These are phyloP conservation scores for Sus cebifrons DNA, from an alignment of 2,797 vertebrate species.

Conservation along the genomic window DNA sequence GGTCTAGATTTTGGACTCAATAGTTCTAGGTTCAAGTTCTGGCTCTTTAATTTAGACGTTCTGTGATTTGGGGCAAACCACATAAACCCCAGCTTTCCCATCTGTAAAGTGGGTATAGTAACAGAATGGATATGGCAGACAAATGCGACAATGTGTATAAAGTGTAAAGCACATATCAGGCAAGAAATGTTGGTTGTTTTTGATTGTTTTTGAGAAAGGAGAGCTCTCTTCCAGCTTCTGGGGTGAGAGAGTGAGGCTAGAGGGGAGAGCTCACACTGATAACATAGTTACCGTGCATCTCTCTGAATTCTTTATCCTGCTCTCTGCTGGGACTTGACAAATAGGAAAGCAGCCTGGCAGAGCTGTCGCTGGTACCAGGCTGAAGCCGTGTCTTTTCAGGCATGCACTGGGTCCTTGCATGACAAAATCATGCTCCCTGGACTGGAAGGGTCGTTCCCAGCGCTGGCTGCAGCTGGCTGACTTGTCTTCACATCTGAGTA, in stretches of 20 bases:
- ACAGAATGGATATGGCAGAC: neutral
- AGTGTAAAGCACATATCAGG: accelerated
- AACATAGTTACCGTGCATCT: neutral
- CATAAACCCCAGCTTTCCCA: neutral
- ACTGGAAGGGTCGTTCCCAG: neutral
- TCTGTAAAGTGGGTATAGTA: neutral
- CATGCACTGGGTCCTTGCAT: neutral
- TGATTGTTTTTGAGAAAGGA: constrained; percentile 46
- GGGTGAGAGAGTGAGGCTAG: neutral
- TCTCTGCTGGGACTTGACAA: constrained; percentile 65
- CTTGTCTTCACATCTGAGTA: constrained; percentile 67
- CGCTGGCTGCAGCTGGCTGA: constrained; percentile 75
- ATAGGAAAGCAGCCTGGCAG: constrained; percentile 43
- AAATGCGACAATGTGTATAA: neutral
- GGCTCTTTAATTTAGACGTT: neutral
- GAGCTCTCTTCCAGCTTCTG: neutral
- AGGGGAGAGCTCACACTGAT: neutral
- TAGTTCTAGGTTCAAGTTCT: constrained; percentile 1
- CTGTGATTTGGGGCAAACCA: neutral
- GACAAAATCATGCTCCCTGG: constrained; percentile 45
- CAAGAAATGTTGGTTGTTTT: neutral
- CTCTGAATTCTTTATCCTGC: constrained; percentile 59
- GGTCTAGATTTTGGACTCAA: neutral
- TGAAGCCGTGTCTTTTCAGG: constrained; percentile 51
- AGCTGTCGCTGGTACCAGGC: neutral